Conservation (phyloP, 2,113 vertebrate species). For the Cisticola juncidis region DNA sequence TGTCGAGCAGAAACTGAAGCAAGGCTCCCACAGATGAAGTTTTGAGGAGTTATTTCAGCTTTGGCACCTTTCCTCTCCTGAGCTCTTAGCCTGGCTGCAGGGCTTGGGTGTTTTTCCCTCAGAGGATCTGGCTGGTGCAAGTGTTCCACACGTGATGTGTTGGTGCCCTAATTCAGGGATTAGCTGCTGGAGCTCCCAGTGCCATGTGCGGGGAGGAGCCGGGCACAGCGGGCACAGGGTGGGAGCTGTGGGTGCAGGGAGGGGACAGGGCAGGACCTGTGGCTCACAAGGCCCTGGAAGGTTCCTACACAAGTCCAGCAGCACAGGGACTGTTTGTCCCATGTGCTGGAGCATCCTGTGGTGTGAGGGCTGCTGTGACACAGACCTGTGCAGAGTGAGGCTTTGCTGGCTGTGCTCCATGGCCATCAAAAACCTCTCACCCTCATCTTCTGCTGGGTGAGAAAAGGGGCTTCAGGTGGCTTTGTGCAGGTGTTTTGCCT, state of each 20-base stretch:
- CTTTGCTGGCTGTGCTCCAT: background rate
- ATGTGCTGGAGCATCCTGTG: background rate
- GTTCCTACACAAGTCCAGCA: background rate
- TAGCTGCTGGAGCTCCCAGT: constrained; percentile 4
- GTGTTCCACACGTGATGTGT: background rate
- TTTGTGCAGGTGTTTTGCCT: background rate
- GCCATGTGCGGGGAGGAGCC: background rate
- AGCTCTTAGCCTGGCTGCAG: background rate
- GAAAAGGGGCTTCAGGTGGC: background rate
- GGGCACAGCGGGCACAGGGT: background rate
- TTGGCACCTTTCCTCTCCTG: background rate
- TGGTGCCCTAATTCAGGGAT: constrained; percentile 62
- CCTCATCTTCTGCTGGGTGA: background rate
- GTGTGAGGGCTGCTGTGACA: background rate
- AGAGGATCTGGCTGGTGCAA: background rate
- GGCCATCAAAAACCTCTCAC: background rate
- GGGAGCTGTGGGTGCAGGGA: background rate
- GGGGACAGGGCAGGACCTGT: background rate
- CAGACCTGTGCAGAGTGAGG: background rate
- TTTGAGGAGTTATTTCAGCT: background rate
- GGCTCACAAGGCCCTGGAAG: background rate
- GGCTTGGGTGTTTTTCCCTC: background rate
- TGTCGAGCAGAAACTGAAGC: background rate
- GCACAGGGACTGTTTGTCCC: rapidly evolving
- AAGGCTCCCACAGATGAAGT: background rate